A percentile compares a stretch with the other conserved stretches of the same genome.
Conservation (phyloP, 92 coral and sea anemone species). For the Hydrozoanthus gracilis region DNA sequence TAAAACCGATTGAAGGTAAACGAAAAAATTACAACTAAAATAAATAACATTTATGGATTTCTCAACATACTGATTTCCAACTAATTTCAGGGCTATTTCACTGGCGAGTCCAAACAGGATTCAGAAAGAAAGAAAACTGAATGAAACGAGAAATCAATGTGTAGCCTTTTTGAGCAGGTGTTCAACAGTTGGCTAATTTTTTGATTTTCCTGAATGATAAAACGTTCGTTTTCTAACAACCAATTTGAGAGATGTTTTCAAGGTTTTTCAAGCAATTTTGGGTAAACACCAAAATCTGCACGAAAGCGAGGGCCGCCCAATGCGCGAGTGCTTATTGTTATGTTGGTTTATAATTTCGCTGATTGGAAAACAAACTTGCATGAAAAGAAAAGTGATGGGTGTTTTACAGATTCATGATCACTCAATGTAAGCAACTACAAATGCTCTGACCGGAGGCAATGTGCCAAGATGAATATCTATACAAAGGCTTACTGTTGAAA, state of each 20-base stretch:
- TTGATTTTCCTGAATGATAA: constrained; percentile 1
- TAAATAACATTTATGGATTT: not conserved
- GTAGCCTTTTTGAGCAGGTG: not conserved
- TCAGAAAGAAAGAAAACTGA: not conserved
- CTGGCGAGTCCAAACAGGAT: no score
- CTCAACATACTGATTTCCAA: not conserved
- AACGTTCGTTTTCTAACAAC: constrained; percentile 20
- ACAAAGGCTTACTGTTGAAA: constrained; percentile 38
- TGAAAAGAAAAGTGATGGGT: constrained; percentile 45
- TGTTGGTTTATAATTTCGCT: constrained; percentile 14
- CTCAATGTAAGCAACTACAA: constrained; percentile 44
- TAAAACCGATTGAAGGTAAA: not conserved
- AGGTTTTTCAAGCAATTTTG: constrained; percentile 8
- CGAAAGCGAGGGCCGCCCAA: constrained; percentile 43
- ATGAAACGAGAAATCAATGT: not conserved
- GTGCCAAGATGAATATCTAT: constrained; percentile 15
- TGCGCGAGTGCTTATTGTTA: constrained; percentile 18
- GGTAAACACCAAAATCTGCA: constrained; percentile 32
- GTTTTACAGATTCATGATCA: constrained; percentile 47
- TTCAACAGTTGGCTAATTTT: not conserved
- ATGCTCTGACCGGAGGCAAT: constrained; percentile 44
- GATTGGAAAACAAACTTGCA: constrained; percentile 29
- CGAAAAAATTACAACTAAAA: not conserved
- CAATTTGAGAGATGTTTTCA: not conserved
- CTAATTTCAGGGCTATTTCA: no score